Conservation (phyloP, 2,888 invertebrate species). For the Ganaspis brasiliensis region DNA sequence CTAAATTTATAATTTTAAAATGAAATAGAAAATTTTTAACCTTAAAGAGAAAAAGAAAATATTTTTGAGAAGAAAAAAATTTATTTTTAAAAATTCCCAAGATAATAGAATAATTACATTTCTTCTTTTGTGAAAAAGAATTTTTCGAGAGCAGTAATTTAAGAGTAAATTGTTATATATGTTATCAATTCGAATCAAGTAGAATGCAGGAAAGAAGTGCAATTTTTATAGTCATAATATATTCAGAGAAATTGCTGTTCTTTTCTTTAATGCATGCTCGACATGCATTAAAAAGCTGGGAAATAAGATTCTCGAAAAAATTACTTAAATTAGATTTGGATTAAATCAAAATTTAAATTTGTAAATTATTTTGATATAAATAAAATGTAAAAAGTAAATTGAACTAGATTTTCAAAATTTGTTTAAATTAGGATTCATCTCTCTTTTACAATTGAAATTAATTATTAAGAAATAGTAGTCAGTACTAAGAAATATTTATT, state of each 20-base stretch:
- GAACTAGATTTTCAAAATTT: too few species aligned
- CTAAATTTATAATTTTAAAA: too few species aligned
- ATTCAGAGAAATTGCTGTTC: conserved; percentile 19
- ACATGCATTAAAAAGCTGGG: not conserved
- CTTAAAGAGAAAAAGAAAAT: too few species aligned
- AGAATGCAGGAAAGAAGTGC: not conserved
- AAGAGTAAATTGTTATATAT: not conserved
- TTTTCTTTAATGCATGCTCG: conserved; percentile 4
- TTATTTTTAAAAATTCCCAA: too few species aligned
- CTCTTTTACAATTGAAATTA: too few species aligned
- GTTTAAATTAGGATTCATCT: too few species aligned
- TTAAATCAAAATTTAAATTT: not conserved
- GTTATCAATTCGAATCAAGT: not conserved
- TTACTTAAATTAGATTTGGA: not conserved
- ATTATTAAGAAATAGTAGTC: too few species aligned
- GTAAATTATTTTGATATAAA: not conserved
- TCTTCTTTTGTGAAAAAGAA: not conserved
- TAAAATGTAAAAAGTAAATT: too few species aligned
- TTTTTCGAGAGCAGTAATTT: not conserved
- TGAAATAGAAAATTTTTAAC: too few species aligned
- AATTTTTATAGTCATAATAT: conserved; percentile 27
- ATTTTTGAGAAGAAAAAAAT: too few species aligned
- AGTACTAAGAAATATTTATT: too few species aligned
- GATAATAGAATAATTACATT: not conserved
- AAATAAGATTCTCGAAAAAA: not conserved